Evolutionary conservation across 2,888 invertebrate species (phyloP), one percentile per base, ranked within the genome.

Genomic region (Andrena hattorfiana): DNA sequence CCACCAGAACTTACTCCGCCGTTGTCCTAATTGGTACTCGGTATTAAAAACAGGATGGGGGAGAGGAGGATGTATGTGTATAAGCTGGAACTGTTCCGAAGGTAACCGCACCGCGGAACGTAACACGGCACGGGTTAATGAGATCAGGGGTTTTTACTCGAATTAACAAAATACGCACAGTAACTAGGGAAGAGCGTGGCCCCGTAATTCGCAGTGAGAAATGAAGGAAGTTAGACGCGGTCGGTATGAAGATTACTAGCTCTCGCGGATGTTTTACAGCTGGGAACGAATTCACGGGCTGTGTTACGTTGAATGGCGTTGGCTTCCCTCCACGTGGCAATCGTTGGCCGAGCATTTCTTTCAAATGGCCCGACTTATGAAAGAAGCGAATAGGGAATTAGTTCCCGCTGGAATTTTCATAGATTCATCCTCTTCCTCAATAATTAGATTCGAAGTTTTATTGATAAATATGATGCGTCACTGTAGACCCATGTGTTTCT

Each of bases 1-100:
- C 73, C 86, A 85, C 81, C 87, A 76, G 85, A 87, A 87, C 87
- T 87, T 87, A 83, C 82, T 84, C 85, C 74, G 85, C 82, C 79
- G 82, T 80, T 83, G 75, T 84, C 77, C 82, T 82, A 85, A 87
- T 85, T 87, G 85, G 80, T 80, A 77, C 81, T 83, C 83, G 85
- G 84, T 87, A 87, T 87, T 87, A 87, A 87, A 77, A 84, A 79
- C 79, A 82, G 81, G 28, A 42, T 2, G 42, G 42, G 70, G 74
- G 71, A 64, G 8, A 7, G 23, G 23, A 10, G 56, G 56, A 23
- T 56, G 56, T 56, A 56, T 56, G 26, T 56, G 69, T 59, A 82
- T 63, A 74, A 68, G 69, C 70, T 67, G 71, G 63, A 62, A 63
- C 82, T 72, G 73, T 83, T 83, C 80, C 48, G 77, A 72, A 77